These are phyloP conservation scores for Philotrypesis tridentata DNA, from an alignment of 1,140 invertebrate genomes.

Conservation along the genomic window DNA sequence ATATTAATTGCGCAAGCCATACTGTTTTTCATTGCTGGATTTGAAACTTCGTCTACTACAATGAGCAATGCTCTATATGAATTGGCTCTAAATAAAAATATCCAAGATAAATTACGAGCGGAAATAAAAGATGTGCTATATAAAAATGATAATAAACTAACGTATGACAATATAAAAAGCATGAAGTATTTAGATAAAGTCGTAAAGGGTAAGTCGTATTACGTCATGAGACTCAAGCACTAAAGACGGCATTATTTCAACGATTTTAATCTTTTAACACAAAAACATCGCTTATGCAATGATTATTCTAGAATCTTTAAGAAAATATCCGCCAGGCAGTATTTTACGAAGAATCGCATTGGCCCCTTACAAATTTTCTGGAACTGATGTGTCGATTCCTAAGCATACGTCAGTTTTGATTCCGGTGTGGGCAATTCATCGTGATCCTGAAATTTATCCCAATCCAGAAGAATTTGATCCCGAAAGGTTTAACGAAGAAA, in stretches of 20 bases:
- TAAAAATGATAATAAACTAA: constrained; percentile 54
- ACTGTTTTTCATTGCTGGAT: constrained; percentile 73
- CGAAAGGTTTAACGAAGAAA: constrained; percentile 77
- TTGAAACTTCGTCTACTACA: constrained; percentile 75
- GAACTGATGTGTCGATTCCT: constrained; percentile 70
- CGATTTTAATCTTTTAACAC: no score
- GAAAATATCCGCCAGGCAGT: constrained; percentile 76
- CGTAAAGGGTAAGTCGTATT: constrained; percentile 55
- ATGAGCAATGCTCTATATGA: constrained; percentile 68
- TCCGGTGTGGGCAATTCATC: constrained; percentile 77
- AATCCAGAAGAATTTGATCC: constrained; percentile 81
- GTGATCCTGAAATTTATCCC: constrained; percentile 77
- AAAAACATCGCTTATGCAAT: neutral
- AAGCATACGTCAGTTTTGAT: constrained; percentile 73
- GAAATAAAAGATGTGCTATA: constrained; percentile 68
- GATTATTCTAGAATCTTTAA: constrained; percentile 73
- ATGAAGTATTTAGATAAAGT: constrained; percentile 63
- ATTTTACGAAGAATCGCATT: constrained; percentile 72
- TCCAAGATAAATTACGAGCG: constrained; percentile 71
- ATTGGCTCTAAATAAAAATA: constrained; percentile 72
- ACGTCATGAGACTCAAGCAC: no score
- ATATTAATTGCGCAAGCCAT: constrained; percentile 64
- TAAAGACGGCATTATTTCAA: no score
- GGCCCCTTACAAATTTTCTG: constrained; percentile 70
- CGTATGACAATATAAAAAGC: constrained; percentile 57